Evolutionary conservation across 2,888 invertebrate species (phyloP), one percentile per base, ranked within the genome.

Genomic region (Drosophila melanosoma): DNA sequence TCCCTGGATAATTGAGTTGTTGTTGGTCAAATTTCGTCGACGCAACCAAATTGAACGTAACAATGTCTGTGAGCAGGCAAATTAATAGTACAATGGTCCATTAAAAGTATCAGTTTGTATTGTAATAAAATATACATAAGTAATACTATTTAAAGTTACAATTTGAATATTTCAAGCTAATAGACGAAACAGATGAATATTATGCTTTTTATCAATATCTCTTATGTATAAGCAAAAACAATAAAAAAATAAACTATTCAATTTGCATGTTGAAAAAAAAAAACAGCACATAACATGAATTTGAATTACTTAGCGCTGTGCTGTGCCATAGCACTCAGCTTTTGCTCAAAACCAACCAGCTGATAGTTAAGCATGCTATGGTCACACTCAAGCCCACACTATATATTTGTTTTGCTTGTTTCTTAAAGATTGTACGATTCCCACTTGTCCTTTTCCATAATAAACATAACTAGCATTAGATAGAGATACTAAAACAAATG

Each of bases 1-100:
- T 36, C 94, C 96, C 0, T 97, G 96, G 96, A 93, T 94, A 40
- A 92, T 95, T 54, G 96, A 96, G 90, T 91, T 95, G 26, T 49
- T 92, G 1, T 87, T 76, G 33, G 68, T 92, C 2, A 91, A 91
- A 59, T 91, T 90, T 38, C 88, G 91, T 2, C 79, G 89, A 49
- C 90, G 84, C 35, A 90, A 68, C 35, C 74, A 72, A 45, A 62
- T 86, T 20, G 82, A 77, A 20, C 72, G 87, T 17, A 76, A 89
- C 32, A 90, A 87, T 51, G 79, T 89, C 1, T 60, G 29, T 6
- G 76, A 63, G 8, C 66, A 51, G n/a, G 10, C 17, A 12, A 75
- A 66, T 63, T 26, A 49, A 45, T n/a, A 23, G 23, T 10, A 20
- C 60, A 38, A 15, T 40, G 12, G 54, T 10, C 1, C 76, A 76